Conservation (phyloP, 92 coral and sea anemone genomes). For the Epizoanthus illoricatus region DNA sequence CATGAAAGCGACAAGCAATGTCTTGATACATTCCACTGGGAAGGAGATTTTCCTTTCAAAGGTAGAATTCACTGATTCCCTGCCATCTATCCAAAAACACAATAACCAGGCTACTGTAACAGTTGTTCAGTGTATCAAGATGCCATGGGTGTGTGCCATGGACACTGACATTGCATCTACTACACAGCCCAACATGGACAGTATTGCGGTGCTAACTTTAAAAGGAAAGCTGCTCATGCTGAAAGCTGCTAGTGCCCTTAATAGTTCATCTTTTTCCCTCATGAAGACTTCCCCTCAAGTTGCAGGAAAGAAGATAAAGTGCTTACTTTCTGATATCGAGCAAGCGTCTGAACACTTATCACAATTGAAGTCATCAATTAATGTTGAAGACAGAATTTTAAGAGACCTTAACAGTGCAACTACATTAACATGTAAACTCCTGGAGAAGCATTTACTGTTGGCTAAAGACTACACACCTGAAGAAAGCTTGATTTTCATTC, state of each 20-base stretch:
- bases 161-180: not conserved
- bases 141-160: conserved; percentile 47
- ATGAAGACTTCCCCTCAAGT: conserved; percentile 40
- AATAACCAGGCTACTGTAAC: not conserved
- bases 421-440: conserved; percentile 45
- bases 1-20: conserved; percentile 25
- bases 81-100: not conserved
- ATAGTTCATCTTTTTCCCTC: conserved; percentile 1
- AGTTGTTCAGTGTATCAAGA: conserved; percentile 19
- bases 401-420: conserved; percentile 52
- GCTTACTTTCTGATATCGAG: conserved; percentile 41
- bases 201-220: conserved; percentile 32
- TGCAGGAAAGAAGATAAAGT: conserved; percentile 59
- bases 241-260: conserved; percentile 24
- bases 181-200: conserved; percentile 10
- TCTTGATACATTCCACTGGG: conserved; percentile 60
- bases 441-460: not conserved
- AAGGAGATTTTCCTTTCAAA: conserved; percentile 55
- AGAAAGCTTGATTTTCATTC: not conserved
- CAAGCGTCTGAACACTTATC: conserved; percentile 12
- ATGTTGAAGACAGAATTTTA: conserved; percentile 44
- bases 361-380: conserved; percentile 21
- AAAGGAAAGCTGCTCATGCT: conserved; percentile 51
- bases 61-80: conserved; percentile 8
- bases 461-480: not conserved